These are phyloP conservation scores for Boloria euphrosyne DNA, from an alignment of 2,888 invertebrate species.

Conservation along the genomic window DNA sequence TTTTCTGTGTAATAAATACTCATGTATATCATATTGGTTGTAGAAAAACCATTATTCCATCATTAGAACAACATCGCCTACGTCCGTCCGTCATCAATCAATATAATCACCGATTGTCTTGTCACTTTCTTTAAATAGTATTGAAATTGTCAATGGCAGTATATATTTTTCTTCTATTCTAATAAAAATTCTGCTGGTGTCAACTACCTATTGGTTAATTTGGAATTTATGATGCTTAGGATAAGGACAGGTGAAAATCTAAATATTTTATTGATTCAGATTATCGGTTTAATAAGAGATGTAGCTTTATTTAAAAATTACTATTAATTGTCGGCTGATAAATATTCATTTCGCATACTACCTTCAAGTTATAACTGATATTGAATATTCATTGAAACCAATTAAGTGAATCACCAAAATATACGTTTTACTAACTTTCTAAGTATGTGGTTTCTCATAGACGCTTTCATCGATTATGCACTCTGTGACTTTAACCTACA, in stretches of 20 bases:
- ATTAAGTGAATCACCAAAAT: slow-evolving; percentile 35
- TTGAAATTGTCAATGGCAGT: slow-evolving; percentile 26
- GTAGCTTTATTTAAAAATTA: too few species aligned
- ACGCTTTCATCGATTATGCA: slow-evolving; percentile 35
- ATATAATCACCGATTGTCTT: slow-evolving; percentile 69
- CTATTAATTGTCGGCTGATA: slow-evolving; percentile 22
- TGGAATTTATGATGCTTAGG: too few species aligned
- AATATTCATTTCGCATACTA: slow-evolving; percentile 30
- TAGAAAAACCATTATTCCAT: slow-evolving; percentile 7
- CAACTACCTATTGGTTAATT: too few species aligned
- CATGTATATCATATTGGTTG: slow-evolving; percentile 8
- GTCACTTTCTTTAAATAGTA: slow-evolving; percentile 45
- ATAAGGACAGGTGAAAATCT: too few species aligned
- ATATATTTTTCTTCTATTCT: background rate
- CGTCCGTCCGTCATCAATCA: slow-evolving; percentile 60
- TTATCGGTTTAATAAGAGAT: too few species aligned
- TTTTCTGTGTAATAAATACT: slow-evolving; percentile 8
- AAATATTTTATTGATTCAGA: too few species aligned
- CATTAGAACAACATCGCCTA: slow-evolving; percentile 24
- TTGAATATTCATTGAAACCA: slow-evolving; percentile 33
- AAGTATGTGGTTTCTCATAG: slow-evolving; percentile 31
- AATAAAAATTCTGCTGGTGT: background rate
- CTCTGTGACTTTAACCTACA: slow-evolving; percentile 8
- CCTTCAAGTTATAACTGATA: slow-evolving; percentile 9
- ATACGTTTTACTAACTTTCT: slow-evolving; percentile 37